A percentile compares a stretch with the other conserved stretches of the same genome.
Conservation (phyloP, 1,140 invertebrate genomes). For the Brachionus angularis region DNA sequence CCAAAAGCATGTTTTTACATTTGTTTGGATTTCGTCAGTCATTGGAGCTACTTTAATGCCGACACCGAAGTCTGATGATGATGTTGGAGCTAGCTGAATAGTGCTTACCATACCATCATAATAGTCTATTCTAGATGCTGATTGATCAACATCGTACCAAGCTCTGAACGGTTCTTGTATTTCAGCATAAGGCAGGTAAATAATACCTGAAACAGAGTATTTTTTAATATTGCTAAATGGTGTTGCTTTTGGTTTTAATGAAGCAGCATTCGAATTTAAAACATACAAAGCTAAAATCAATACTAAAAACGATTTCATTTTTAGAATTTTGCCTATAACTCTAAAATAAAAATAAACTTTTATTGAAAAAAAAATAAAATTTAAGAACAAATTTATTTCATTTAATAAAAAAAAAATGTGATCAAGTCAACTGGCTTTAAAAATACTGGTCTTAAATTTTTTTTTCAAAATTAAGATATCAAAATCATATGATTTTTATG, state of each 20-base stretch:
- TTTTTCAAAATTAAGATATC: no score
- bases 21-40: slow-evolving; percentile 63
- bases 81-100: slow-evolving; percentile 2
- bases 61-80: slow-evolving; percentile 65
- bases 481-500: no score
- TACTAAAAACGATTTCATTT: neutral
- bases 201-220: slow-evolving; percentile 50
- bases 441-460: no score
- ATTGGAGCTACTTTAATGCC: slow-evolving; percentile 79
- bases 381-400: no score
- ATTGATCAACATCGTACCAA: slow-evolving; percentile 72
- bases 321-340: no score
- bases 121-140: slow-evolving; percentile 82
- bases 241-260: slow-evolving; percentile 7
- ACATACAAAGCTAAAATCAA: neutral
- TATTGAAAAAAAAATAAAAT: no score
- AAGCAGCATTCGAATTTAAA: slow-evolving; percentile 1
- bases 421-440: no score
- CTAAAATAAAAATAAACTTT: no score
- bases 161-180: slow-evolving; percentile 76
- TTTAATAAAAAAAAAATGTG: no score
- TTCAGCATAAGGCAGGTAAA: slow-evolving; percentile 81
- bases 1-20: slow-evolving; percentile 74
- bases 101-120: slow-evolving; percentile 69
- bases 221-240: slow-evolving; percentile 38